A percentile compares a stretch with the other conserved stretches of the same genome.
These are phyloP conservation scores for Cloeon dipterum DNA, from an alignment of 2,888 invertebrate species.

Conservation along the genomic window DNA sequence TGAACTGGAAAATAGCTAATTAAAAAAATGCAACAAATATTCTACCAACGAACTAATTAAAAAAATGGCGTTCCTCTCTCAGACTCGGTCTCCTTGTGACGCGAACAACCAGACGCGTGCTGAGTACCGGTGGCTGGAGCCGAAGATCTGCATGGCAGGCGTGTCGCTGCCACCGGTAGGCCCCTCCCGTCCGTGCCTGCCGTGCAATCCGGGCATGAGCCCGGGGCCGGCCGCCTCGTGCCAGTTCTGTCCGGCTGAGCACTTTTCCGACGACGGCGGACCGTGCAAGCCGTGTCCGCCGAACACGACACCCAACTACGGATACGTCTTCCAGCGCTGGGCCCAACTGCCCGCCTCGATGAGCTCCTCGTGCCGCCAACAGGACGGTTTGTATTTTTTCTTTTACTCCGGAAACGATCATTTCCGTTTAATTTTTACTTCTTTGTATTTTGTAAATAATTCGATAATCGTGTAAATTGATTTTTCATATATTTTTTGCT, in stretches of 20 bases:
- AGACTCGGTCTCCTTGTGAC: constrained; percentile 22
- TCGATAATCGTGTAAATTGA: no score
- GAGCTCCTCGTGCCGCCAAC: constrained; percentile 19
- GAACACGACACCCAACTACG: constrained; percentile 25
- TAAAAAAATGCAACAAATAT: no score
- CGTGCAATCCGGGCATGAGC: constrained; percentile 31
- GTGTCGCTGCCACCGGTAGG: constrained; percentile 18
- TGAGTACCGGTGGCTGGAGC: constrained; percentile 25
- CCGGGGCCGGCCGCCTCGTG: constrained; percentile 18
- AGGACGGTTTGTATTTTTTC: no score
- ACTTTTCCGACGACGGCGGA: constrained; percentile 19
- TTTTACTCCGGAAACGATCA: no score
- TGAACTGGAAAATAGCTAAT: no score
- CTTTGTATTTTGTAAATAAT: no score
- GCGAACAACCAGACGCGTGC: constrained; percentile 19
- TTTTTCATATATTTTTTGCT: no score
- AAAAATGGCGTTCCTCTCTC: no score
- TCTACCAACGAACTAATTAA: no score
- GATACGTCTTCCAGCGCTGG: constrained; percentile 23
- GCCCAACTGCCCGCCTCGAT: constrained; percentile 20
- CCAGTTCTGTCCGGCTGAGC: constrained; percentile 21
- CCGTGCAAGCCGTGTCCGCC: constrained; percentile 20
- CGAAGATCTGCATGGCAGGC: constrained; percentile 23
- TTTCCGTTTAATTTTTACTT: no score
- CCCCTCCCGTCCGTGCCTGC: constrained; percentile 18